Evolutionary conservation across 2,888 invertebrate species (phyloP), one percentile per base, ranked within the genome.

Genomic region (Synanthedon myopaeformis): DNA sequence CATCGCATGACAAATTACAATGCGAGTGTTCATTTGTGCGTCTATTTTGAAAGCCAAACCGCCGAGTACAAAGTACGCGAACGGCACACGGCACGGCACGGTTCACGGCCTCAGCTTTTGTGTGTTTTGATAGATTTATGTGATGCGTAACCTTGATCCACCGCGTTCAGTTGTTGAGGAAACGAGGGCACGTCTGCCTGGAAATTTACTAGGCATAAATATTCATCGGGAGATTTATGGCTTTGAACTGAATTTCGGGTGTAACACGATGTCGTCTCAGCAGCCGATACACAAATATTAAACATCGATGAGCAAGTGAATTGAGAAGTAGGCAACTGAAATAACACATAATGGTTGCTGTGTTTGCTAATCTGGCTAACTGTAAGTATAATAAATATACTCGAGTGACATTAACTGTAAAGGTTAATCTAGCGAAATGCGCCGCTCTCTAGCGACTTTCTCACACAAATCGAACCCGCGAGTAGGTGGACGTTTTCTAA

Each of bases 1-100:
- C 70, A 74, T 78, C 69, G 78, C 76, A 74, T 78, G 75, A 75
- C 74, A 70, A 70, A 68, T 68, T 69, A 76, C 75, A 75, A 72
- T 79, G 69, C 65, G 69, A 67, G 61, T 66, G 64, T 68, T 72
- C 68, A 70, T 53, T 57, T 56, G 60, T 71, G 69, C 61, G 70
- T 69, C 71, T 76, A 75, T 78, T 76, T 78, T 76, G 70, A 73
- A 74, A 74, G 72, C 73, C 69, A 66, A 72, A 51, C 52, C 52
- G 52, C 48, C 45, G 72, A 74, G 69, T 73, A 70, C 69, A 69
- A 67, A 68, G 67, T 66, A 65, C 68, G 62, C 13, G 13, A 41
- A 41, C 51, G 41, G 35, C 13, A 28, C 51, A 13, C n/a, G 61
- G 71, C 72, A 74, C 74, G 70, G 35, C 48, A 56, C 56, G 61